phyloP scores from a whole-genome alignment of 1,140 invertebrate species.

The Babylonia areolata region DNA sequence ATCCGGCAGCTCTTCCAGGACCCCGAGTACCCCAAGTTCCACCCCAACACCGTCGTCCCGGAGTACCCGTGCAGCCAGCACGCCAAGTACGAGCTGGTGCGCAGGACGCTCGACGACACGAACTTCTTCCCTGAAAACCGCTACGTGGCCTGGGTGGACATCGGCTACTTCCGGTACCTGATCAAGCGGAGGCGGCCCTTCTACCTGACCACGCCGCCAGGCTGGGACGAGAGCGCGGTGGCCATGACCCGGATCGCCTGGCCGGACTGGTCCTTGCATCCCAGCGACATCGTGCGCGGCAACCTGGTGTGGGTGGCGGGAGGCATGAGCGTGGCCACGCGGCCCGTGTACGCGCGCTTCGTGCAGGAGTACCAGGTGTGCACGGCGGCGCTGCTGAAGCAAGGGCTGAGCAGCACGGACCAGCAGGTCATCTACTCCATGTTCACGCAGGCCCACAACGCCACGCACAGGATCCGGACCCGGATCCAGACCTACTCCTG shows the following conservation, averaged over 20 bases:
- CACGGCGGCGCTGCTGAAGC: slow-evolving; percentile 46
- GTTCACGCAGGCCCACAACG: slow-evolving; percentile 37
- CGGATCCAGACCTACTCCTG: slow-evolving; percentile 51
- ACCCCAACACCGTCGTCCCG: slow-evolving; percentile 59
- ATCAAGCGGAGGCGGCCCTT: slow-evolving; percentile 44
- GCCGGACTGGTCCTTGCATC: not conserved
- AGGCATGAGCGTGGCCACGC: slow-evolving; percentile 46
- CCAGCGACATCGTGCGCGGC: slow-evolving; percentile 41
- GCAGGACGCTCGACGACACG: slow-evolving; percentile 34
- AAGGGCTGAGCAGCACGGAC: slow-evolving; percentile 55
- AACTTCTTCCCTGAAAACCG: slow-evolving; percentile 44
- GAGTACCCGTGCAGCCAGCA: slow-evolving; percentile 58
- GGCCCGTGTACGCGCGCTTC: slow-evolving; percentile 39
- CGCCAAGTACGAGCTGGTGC: slow-evolving; percentile 56
- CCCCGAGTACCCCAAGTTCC: slow-evolving; percentile 56
- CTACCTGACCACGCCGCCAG: slow-evolving; percentile 44
- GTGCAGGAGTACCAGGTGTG: slow-evolving; percentile 45
- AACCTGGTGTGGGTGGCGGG: slow-evolving; percentile 57
- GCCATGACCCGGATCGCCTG: slow-evolving; percentile 46
- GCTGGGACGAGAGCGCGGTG: slow-evolving; percentile 50
- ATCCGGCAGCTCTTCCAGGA: slow-evolving; percentile 53
- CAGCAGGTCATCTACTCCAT: slow-evolving; percentile 61
- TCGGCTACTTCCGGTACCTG: slow-evolving; percentile 60
- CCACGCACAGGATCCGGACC: slow-evolving; percentile 33
- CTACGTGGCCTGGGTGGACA: slow-evolving; percentile 61